Percentiles rank a stretch among this genome's conserved stretches.
These are phyloP conservation scores for Glossosoma conforme DNA, from an alignment of 1,140 invertebrate species.

Conservation along the genomic window DNA sequence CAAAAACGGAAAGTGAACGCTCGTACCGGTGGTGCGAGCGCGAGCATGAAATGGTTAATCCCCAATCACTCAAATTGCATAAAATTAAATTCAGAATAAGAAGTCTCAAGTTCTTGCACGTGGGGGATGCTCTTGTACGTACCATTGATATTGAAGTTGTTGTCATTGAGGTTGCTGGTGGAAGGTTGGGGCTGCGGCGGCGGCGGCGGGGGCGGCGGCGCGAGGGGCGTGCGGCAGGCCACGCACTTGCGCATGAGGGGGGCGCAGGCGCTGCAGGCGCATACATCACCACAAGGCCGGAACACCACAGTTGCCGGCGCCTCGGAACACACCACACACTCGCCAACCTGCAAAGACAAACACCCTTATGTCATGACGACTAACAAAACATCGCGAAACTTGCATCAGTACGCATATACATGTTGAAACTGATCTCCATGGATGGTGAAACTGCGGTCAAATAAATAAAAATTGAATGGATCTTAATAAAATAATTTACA, in stretches of 20 bases:
- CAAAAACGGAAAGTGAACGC: no score
- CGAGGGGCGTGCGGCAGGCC: conserved; percentile 84
- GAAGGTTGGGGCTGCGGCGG: conserved; percentile 8
- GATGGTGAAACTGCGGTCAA: not conserved
- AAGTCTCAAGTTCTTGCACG: no score
- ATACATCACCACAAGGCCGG: conserved; percentile 92
- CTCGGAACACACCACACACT: conserved; percentile 94
- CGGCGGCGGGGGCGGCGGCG: conserved; percentile 51
- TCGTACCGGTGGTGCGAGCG: no score
- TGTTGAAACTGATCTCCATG: not conserved
- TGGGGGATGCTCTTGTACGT: no score
- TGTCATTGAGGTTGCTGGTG: conserved; percentile 11
- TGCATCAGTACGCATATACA: not conserved
- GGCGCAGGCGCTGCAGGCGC: conserved; percentile 88
- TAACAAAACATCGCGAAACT: not conserved
- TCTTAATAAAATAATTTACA: no score
- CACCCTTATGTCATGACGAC: conserved; percentile 24
- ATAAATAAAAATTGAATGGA: no score
- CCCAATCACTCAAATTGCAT: no score
- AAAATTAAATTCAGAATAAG: no score
- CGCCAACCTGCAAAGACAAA: conserved; percentile 84
- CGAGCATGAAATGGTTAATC: no score
- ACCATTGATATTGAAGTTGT: conserved; percentile 33
- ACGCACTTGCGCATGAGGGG: conserved; percentile 96
- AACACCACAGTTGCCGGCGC: conserved; percentile 87